Evolutionary conservation across 2,797 vertebrate species (phyloP).

Genomic region (Catamblyrhynchus diadema): DNA sequence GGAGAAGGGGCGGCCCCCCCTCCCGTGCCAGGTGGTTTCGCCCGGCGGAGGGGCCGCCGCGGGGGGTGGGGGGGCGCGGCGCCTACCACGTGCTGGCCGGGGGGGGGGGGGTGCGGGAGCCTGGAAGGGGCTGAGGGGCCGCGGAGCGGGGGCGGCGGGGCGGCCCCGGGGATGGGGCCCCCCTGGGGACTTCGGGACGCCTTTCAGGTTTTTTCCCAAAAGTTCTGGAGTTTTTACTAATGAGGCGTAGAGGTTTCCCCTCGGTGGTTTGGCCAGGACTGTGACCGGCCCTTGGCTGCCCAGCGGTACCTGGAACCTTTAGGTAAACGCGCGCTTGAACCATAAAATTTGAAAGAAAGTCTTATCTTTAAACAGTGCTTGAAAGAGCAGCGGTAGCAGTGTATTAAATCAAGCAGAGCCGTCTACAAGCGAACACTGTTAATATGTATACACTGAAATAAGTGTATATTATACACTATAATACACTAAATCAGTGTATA

Average conservation of each 20-base stretch:
- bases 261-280: background rate
- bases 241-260: rapidly evolving
- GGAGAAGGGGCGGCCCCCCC: background rate
- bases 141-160: background rate
- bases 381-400: rapidly evolving
- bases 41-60: background rate
- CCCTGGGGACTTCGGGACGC: too few relatives aligned
- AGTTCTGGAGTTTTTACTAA: background rate
- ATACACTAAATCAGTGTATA: too few relatives aligned
- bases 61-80: background rate
- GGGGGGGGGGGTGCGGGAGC: too few relatives aligned
- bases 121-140: too few relatives aligned
- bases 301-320: background rate
- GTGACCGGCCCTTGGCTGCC: background rate
- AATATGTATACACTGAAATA: background rate
- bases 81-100: background rate
- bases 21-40: background rate
- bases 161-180: rapidly evolving
- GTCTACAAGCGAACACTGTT: rapidly evolving
- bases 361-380: background rate
- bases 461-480: too few relatives aligned
- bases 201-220: rapidly evolving
- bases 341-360: background rate
- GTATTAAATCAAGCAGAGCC: background rate
- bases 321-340: background rate